Base-by-base conservation (phyloP, 2,888 invertebrate genomes). In the Lamproptera curius region DNA sequence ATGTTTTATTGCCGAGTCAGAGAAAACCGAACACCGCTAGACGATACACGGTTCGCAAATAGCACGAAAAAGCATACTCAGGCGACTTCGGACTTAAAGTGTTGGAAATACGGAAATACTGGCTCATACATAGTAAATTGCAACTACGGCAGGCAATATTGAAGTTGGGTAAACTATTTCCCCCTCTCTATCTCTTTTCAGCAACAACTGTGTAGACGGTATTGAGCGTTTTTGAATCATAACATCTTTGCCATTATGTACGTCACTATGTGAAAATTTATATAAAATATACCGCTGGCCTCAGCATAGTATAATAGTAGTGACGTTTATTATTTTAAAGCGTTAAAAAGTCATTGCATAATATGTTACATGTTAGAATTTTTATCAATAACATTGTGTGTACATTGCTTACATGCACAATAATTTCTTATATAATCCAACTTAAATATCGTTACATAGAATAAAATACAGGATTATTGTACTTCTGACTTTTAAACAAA, bases 1-100 rank as follows among this genome's bases (percentile, higher is more conserved):
- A 48, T 48, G 47, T 48, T 48, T 48, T 48, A 48, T 48, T 48
- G 42, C 42, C 20, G 33, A 48, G 42, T 48, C 47, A 42, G 47
- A 38, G 42, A 38, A 48, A 48, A 38, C 42, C 38, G 38, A 48
- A 48, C 42, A 42, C 37, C 37, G 36, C 47, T 33, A 4, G 37
- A 48, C 38, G 47, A 48, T 48, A 48, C 42, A 42, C 38, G 34
- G 26, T 38, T 42, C 26, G 38, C 42, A 48, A 48, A 48, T 37
- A 48, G 42, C 47, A 48, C 16, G 47, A 42, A 34, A 33, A 38
- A 41, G 33, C 33, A 38, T 23, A 16, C 9, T 11, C 1, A 11
- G 36, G 13, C 38, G 16, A 42, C 26, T 42, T 23, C 14, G 16
- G 33, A 20, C 26, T 38, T 48, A 31, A 48, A 23, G 26, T 16